A percentile compares a stretch with the other conserved stretches of the same genome.
These are phyloP conservation scores for Marmota monax DNA, from an alignment of 2,113 vertebrate genomes.

Conservation along the genomic window DNA sequence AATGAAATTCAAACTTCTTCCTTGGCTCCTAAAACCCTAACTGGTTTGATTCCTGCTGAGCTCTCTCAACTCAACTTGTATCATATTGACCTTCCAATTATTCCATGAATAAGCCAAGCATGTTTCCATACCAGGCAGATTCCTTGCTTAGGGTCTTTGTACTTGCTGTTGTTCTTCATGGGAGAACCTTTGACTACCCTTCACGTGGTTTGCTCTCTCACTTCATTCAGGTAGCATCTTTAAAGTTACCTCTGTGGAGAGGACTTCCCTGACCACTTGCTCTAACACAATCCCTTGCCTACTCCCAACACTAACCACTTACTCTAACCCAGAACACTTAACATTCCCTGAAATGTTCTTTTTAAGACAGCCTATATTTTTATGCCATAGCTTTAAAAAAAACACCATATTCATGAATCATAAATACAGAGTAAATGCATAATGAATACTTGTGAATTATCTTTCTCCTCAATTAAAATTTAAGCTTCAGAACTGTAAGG, in stretches of 20 bases:
- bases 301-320: not conserved
- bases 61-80: not conserved
- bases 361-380: not conserved
- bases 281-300: not conserved
- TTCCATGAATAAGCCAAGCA: not conserved
- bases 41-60: not conserved
- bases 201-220: not conserved
- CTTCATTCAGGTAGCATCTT: not conserved
- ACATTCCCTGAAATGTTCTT: not conserved
- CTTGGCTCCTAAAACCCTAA: not conserved
- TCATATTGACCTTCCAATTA: not conserved
- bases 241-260: not conserved
- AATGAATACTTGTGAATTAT: not conserved
- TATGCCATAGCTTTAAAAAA: not conserved
- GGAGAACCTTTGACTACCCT: not conserved
- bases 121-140: not conserved
- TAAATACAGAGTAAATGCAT: not conserved
- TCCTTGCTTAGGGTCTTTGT: not conserved
- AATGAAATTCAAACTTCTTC: slow-evolving; percentile 28
- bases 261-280: not conserved
- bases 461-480: slow-evolving; percentile 8
- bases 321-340: not conserved
- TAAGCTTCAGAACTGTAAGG: not conserved
- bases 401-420: slow-evolving; percentile 10
- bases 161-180: not conserved